Conservation (phyloP, 2,113 vertebrate genomes). For the Ameiurus melas region DNA sequence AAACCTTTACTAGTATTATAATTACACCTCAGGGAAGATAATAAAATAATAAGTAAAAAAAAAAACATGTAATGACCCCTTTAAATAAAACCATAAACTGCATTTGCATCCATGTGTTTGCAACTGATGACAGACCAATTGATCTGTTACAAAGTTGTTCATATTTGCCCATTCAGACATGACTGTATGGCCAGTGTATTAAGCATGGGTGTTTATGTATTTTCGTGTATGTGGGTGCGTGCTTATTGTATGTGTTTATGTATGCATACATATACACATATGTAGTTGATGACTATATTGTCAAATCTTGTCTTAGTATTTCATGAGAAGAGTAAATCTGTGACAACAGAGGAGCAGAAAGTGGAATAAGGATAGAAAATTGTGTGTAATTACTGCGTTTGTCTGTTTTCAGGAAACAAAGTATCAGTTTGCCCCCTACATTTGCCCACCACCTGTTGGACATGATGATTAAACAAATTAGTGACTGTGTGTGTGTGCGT, state of each 20-base stretch:
- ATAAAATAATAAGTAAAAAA: too few relatives aligned
- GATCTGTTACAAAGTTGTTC: neutral
- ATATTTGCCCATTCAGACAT: neutral
- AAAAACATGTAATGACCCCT: too few relatives aligned
- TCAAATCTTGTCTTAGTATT: neutral
- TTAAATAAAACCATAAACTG: neutral
- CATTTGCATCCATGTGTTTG: neutral
- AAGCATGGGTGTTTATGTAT: neutral
- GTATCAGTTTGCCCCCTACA: constrained; percentile 87
- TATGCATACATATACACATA: neutral
- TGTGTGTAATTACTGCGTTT: constrained; percentile 64
- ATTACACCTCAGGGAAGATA: too few relatives aligned
- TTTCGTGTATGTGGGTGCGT: too few relatives aligned
- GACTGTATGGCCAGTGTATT: neutral
- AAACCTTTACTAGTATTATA: too few relatives aligned
- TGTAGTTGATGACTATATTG: neutral
- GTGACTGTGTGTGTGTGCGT: constrained; percentile 26
- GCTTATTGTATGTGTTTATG: too few relatives aligned
- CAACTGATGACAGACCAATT: neutral
- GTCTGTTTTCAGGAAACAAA: constrained; percentile 80
- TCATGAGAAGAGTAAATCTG: neutral
- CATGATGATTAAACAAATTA: constrained; percentile 83
- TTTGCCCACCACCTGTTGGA: constrained; percentile 96
- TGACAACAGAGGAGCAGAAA: constrained; percentile 63
- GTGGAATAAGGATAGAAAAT: constrained; percentile 52